phyloP scores from a whole-genome alignment of 2,113 vertebrate species.

The Silurus asotus region DNA sequence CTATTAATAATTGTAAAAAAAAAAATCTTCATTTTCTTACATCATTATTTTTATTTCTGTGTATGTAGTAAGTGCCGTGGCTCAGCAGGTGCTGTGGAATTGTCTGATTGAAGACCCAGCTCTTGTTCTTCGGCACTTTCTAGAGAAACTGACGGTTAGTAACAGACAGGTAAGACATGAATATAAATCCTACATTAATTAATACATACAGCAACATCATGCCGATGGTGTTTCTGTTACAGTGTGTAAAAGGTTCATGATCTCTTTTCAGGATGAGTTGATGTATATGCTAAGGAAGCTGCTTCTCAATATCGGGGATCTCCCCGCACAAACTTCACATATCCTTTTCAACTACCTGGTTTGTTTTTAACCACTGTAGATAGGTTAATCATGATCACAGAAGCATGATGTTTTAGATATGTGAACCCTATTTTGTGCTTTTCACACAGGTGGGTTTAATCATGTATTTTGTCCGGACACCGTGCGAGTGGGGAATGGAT shows the following conservation, averaged over 20 bases:
- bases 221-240: background rate
- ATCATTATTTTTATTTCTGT: background rate
- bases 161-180: slow-evolving; percentile 85
- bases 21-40: background rate
- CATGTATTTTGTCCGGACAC: slow-evolving; percentile 98
- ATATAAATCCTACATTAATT: background rate
- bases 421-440: background rate
- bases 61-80: slow-evolving; percentile 89
- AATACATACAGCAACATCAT: background rate
- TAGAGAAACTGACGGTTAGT: slow-evolving; percentile 97
- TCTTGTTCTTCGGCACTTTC: slow-evolving; percentile 93
- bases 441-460: slow-evolving; percentile 87
- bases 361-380: background rate
- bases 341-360: slow-evolving; percentile 99
- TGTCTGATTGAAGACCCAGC: slow-evolving; percentile 98
- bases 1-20: background rate
- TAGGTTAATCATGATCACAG: background rate
- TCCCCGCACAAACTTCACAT: slow-evolving; percentile 96
- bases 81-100: slow-evolving; percentile 98
- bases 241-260: slow-evolving; percentile 11
- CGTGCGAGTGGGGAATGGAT: slow-evolving; percentile 98
- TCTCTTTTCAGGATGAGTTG: slow-evolving; percentile 84
- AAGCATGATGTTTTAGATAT: background rate
- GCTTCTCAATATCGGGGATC: slow-evolving; percentile 93
- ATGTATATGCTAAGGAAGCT: slow-evolving; percentile 99